phyloP scores from a whole-genome alignment of 2,888 invertebrate genomes.

The Brachynemurus nebulosus region DNA sequence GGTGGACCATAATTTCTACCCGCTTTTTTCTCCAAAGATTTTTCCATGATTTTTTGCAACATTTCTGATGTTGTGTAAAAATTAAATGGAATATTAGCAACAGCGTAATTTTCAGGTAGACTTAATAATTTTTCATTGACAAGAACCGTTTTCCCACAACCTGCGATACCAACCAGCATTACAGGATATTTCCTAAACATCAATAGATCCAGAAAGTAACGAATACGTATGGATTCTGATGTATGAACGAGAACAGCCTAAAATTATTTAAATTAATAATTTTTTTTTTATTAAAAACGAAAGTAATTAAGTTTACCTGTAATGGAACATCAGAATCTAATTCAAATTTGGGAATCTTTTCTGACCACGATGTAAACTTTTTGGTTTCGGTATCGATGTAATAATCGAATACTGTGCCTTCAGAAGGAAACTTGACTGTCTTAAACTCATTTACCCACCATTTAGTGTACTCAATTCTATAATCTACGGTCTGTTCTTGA shows the following conservation, averaged over 20 bases:
- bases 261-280: too few relatives aligned
- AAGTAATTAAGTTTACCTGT: too few relatives aligned
- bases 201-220: conserved; percentile 78
- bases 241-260: conserved; percentile 88
- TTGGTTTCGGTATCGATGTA: conserved; percentile 84
- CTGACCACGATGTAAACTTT: conserved; percentile 80
- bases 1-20: conserved; percentile 87
- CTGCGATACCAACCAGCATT: conserved; percentile 88
- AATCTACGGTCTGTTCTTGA: conserved; percentile 70
- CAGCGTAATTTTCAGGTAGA: conserved; percentile 72
- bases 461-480: conserved; percentile 78
- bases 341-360: conserved; percentile 79
- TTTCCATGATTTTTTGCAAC: conserved; percentile 85
- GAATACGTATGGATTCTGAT: conserved; percentile 78
- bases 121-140: conserved; percentile 56
- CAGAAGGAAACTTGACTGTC: conserved; percentile 78
- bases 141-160: conserved; percentile 85
- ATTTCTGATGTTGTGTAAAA: conserved; percentile 92
- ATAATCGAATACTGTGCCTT: conserved; percentile 91
- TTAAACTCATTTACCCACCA: conserved; percentile 98
- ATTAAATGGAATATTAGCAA: conserved; percentile 89
- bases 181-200: conserved; percentile 83
- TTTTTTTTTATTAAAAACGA: conserved; percentile 14
- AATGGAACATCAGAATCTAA: conserved; percentile 82
- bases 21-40: conserved; percentile 92